These are phyloP conservation scores for Harpagoxenus sublaevis DNA, from an alignment of 2,888 invertebrate genomes.

Conservation along the genomic window DNA sequence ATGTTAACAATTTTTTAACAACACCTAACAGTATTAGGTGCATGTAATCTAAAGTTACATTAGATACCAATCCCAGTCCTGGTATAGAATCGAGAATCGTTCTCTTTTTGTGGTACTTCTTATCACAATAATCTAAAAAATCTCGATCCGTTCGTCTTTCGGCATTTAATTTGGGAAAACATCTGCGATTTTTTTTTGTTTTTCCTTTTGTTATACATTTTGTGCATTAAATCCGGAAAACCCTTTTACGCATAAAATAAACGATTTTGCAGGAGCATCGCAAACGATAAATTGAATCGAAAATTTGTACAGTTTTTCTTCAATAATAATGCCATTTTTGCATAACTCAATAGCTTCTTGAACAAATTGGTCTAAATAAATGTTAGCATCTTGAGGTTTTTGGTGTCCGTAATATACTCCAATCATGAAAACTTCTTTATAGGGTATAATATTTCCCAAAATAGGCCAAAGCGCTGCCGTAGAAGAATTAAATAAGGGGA, in stretches of 20 bases:
- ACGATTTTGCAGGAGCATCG: background rate
- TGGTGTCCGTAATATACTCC: background rate
- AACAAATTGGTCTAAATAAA: background rate
- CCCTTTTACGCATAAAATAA: background rate
- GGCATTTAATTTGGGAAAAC: background rate
- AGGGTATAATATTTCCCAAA: background rate
- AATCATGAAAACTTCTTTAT: background rate
- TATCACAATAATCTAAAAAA: background rate
- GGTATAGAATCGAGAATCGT: background rate
- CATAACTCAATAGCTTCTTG: background rate
- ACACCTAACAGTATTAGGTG: background rate
- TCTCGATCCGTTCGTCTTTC: background rate
- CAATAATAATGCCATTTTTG: background rate
- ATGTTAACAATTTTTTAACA: background rate
- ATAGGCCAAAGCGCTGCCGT: background rate
- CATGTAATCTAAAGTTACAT: background rate
- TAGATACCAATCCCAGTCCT: background rate
- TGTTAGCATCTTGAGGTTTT: background rate
- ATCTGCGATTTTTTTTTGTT: background rate
- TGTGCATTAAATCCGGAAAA: background rate
- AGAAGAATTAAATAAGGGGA: background rate
- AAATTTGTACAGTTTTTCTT: background rate
- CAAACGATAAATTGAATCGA: background rate
- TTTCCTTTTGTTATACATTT: background rate
- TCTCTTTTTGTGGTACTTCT: background rate